A percentile compares a stretch with the other conserved stretches of the same genome.
Conservation (phyloP, 2,888 invertebrate species). For the Fragum sueziense region DNA sequence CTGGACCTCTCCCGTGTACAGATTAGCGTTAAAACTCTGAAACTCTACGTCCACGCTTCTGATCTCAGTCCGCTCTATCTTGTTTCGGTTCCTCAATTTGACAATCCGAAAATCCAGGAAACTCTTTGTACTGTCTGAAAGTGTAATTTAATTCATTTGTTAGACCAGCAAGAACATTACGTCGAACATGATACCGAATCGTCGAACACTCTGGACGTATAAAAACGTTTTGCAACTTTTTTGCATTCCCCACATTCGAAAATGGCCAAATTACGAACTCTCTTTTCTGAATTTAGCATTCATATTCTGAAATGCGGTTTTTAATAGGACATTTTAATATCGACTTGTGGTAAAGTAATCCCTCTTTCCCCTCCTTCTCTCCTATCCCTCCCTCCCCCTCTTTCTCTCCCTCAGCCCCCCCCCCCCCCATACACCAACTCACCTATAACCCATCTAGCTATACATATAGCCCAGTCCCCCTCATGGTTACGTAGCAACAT, state of each 20-base stretch:
- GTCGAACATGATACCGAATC: too few relatives aligned
- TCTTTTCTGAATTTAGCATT: too few relatives aligned
- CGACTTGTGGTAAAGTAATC: too few relatives aligned
- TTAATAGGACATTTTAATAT: too few relatives aligned
- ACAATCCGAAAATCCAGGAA: constrained; percentile 43
- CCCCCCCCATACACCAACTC: not conserved
- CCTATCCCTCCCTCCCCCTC: too few relatives aligned
- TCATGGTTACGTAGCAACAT: constrained; percentile 51
- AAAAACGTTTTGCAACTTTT: too few relatives aligned
- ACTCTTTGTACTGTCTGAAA: constrained; percentile 8
- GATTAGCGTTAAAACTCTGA: constrained; percentile 54
- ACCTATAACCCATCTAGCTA: constrained; percentile 52
- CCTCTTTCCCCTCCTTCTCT: too few relatives aligned
- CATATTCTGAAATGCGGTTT: too few relatives aligned
- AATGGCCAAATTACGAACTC: too few relatives aligned
- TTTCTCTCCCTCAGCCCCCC: too few relatives aligned
- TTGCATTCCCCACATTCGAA: too few relatives aligned
- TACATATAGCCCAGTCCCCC: constrained; percentile 58
- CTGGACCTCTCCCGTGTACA: constrained; percentile 34
- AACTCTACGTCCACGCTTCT: constrained; percentile 40
- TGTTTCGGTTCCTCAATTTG: constrained; percentile 34
- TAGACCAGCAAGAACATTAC: not conserved
- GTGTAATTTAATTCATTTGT: not conserved
- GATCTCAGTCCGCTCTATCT: constrained; percentile 36
- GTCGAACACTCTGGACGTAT: too few relatives aligned